A percentile compares a stretch with the other conserved stretches of the same genome.
These are phyloP conservation scores for Hemibates koningsi DNA, from an alignment of 2,113 vertebrate genomes.

Conservation along the genomic window DNA sequence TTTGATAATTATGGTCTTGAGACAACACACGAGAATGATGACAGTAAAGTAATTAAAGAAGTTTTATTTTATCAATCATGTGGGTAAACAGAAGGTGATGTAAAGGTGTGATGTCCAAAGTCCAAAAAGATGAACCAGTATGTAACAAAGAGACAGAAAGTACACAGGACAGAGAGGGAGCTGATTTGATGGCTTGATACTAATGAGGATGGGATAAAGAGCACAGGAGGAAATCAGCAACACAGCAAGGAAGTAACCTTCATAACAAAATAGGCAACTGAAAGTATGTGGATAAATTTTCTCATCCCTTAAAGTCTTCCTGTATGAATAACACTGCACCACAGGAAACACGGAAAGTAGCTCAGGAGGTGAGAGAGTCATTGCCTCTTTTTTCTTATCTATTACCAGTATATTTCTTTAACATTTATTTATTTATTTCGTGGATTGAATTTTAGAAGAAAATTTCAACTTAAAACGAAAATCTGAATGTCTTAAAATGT, in stretches of 20 bases:
- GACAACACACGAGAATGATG: neutral
- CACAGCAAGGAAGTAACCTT: neutral
- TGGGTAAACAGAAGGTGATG: neutral
- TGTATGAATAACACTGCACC: neutral
- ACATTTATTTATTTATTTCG: fast-evolving
- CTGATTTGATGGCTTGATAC: neutral
- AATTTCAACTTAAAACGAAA: neutral
- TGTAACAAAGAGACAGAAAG: neutral
- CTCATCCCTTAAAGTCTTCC: neutral
- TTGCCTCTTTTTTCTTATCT: neutral
- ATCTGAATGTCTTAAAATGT: neutral
- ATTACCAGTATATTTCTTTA: neutral
- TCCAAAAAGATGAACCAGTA: neutral
- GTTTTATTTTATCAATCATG: neutral
- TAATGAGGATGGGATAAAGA: neutral
- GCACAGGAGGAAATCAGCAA: neutral
- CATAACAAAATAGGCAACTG: neutral
- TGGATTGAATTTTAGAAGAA: neutral
- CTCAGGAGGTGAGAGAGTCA: neutral
- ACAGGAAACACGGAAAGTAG: neutral
- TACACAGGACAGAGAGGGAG: neutral
- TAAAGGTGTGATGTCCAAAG: neutral
- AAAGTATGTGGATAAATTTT: neutral
- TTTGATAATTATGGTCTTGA: neutral
- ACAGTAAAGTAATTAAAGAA: neutral